Percentiles rank a stretch among this genome's conserved stretches.
Conservation (phyloP, 1,140 invertebrate genomes). For the Frieseomelitta varia region DNA sequence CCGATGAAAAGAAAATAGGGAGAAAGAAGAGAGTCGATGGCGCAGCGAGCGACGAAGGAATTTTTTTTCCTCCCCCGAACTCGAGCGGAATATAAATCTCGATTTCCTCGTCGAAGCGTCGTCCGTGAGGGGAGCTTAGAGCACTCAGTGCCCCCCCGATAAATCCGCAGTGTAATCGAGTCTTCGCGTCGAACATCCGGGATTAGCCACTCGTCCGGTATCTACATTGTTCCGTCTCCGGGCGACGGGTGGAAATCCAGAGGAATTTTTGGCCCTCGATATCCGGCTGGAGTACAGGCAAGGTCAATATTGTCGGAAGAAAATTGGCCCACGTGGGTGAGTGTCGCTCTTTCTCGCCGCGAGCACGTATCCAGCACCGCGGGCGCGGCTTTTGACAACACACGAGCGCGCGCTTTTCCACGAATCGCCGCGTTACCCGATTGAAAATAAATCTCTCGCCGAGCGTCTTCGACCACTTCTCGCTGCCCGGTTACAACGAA, state of each 20-base stretch:
- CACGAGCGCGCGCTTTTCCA: constrained; percentile 14
- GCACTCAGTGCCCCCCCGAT: constrained; percentile 59
- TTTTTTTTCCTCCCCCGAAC: constrained; percentile 24
- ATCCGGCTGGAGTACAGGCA: constrained; percentile 29
- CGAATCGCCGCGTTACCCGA: constrained; percentile 4
- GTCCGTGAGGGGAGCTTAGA: constrained; percentile 54
- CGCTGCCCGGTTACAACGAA: background rate
- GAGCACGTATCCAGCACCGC: constrained; percentile 53
- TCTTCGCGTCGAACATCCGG: constrained; percentile 64
- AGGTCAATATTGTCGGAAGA: constrained; percentile 72
- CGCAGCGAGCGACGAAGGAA: background rate
- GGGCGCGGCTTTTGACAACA: constrained; percentile 46
- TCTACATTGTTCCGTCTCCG: constrained; percentile 50
- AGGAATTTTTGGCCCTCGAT: constrained; percentile 62
- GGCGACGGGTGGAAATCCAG: constrained; percentile 55
- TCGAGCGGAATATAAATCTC: constrained; percentile 61
- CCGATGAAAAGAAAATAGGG: constrained; percentile 25
- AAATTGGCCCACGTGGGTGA: constrained; percentile 68
- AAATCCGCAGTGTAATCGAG: constrained; percentile 66
- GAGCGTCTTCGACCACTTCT: background rate
- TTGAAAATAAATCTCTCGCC: constrained; percentile 44
- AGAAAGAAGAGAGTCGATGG: background rate
- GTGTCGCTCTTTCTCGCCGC: constrained; percentile 53
- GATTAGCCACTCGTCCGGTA: constrained; percentile 62
- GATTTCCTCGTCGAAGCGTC: constrained; percentile 55